These are phyloP conservation scores for Sinonovacula constricta DNA, from an alignment of 1,140 invertebrate genomes.

Conservation along the genomic window DNA sequence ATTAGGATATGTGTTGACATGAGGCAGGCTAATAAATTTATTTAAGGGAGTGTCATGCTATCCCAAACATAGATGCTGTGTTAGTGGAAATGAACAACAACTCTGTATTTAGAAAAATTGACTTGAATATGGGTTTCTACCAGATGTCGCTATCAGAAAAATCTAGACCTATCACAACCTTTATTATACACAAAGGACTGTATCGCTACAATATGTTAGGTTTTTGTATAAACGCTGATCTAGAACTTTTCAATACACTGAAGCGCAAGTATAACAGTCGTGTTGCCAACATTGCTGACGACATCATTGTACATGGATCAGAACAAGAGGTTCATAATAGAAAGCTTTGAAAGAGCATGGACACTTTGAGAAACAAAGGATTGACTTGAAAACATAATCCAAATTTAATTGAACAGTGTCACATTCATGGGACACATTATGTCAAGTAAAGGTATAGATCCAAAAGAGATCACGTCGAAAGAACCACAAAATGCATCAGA, in stretches of 20 bases:
- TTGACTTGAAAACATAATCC: slow-evolving; percentile 60
- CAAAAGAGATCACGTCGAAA: no score
- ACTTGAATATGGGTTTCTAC: slow-evolving; percentile 51
- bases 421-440: slow-evolving; percentile 61
- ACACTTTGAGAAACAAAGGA: slow-evolving; percentile 34
- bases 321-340: slow-evolving; percentile 51
- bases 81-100: slow-evolving; percentile 55
- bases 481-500: no score
- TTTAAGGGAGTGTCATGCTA: slow-evolving; percentile 61
- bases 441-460: slow-evolving; percentile 50
- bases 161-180: slow-evolving; percentile 52
- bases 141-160: slow-evolving; percentile 39
- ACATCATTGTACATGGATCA: slow-evolving; percentile 63
- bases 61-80: slow-evolving; percentile 66
- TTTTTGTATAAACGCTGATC: slow-evolving; percentile 57
- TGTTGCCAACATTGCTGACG: slow-evolving; percentile 60
- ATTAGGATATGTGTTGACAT: slow-evolving; percentile 68
- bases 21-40: slow-evolving; percentile 53
- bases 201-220: slow-evolving; percentile 55
- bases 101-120: slow-evolving; percentile 52
- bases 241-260: slow-evolving; percentile 61
- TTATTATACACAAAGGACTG: slow-evolving; percentile 54
- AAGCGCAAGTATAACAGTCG: slow-evolving; percentile 56
- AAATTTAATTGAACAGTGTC: slow-evolving; percentile 52
- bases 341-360: slow-evolving; percentile 46